Percentiles rank a stretch among this genome's conserved stretches.
Evolutionary conservation across 2,888 invertebrate genomes (phyloP).

Genomic region (Eupithecia insigniata): DNA sequence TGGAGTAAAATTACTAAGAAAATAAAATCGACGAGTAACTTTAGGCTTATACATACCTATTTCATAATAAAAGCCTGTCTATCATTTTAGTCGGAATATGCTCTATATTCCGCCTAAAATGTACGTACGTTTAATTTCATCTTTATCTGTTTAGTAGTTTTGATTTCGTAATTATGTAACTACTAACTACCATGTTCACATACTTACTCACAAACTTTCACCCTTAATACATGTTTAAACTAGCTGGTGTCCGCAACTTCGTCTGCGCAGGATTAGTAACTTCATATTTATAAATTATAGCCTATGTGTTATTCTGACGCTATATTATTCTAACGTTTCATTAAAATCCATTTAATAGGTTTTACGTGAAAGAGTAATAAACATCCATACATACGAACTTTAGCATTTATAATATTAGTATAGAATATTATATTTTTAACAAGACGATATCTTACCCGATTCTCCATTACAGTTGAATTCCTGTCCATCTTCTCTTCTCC

Average conservation of each 20-base stretch:
- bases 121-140: not conserved
- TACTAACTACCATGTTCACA: not conserved
- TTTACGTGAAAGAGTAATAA: too few species aligned
- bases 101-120: too few species aligned
- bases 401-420: too few species aligned
- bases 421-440: slow-evolving; percentile 4
- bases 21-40: slow-evolving; percentile 46
- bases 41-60: slow-evolving; percentile 20
- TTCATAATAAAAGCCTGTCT: not conserved
- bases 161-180: not conserved
- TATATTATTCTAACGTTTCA: too few species aligned
- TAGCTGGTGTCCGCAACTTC: too few species aligned
- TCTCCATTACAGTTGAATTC: slow-evolving; percentile 96
- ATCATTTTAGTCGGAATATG: not conserved
- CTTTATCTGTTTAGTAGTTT: not conserved
- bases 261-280: too few species aligned
- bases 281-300: too few species aligned
- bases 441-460: slow-evolving; percentile 84
- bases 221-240: too few species aligned
- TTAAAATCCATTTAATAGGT: too few species aligned
- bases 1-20: slow-evolving; percentile 54
- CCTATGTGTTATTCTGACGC: too few species aligned
- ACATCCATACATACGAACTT: too few species aligned
- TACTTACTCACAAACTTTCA: not conserved
- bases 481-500: slow-evolving; percentile 94